A percentile compares a stretch with the other conserved stretches of the same genome.
These are phyloP conservation scores for Ophioninae sp. DNA, from an alignment of 2,888 invertebrate species.

Conservation along the genomic window DNA sequence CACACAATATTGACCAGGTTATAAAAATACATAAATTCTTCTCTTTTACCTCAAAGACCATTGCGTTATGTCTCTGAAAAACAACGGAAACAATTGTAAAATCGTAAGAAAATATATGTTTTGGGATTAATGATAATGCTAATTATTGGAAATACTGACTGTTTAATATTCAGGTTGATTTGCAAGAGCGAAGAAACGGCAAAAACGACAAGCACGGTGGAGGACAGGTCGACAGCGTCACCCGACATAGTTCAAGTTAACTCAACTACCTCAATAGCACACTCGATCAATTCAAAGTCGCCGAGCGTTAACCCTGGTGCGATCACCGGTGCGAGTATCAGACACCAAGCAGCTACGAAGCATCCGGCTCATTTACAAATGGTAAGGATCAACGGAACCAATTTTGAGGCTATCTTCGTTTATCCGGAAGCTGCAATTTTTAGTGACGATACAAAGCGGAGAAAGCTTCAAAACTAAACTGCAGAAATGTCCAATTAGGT, in stretches of 20 bases:
- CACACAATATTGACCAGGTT: conserved; percentile 85
- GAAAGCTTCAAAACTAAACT: too few species aligned
- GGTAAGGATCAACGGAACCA: conserved; percentile 61
- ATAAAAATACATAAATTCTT: neutral
- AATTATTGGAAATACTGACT: neutral
- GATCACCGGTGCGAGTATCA: conserved; percentile 64
- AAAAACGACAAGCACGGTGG: conserved; percentile 65
- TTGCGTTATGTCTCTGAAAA: too few species aligned
- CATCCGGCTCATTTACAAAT: conserved; percentile 65
- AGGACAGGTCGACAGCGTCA: conserved; percentile 69
- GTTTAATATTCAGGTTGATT: conserved; percentile 67
- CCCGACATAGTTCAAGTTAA: conserved; percentile 70
- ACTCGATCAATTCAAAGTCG: conserved; percentile 66
- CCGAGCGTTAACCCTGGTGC: conserved; percentile 62
- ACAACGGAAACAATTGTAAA: too few species aligned
- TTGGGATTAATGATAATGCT: too few species aligned
- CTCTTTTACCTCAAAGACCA: too few species aligned
- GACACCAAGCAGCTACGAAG: conserved; percentile 67
- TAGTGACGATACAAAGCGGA: too few species aligned
- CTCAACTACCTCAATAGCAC: conserved; percentile 69
- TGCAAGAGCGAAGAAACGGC: conserved; percentile 68
- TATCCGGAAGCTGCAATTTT: too few species aligned
- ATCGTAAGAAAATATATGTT: too few species aligned
- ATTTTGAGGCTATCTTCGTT: neutral
- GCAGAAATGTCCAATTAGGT: too few species aligned